A percentile compares a stretch with the other conserved stretches of the same genome.
phyloP scores from a whole-genome alignment of 2,888 invertebrate species.

The Spialia ferax region DNA sequence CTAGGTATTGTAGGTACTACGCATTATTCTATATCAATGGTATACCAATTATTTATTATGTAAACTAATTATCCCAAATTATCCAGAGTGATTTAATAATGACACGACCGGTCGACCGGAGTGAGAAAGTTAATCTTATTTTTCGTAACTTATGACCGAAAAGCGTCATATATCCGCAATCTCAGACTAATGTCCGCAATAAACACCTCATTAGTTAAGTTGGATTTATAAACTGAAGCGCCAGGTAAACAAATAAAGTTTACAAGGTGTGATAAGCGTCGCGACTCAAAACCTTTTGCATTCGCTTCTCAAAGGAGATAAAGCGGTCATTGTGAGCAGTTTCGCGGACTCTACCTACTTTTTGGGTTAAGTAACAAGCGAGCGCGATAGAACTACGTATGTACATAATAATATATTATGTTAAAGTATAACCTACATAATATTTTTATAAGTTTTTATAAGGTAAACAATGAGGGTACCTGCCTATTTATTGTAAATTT shows the following conservation, averaged over 20 bases:
- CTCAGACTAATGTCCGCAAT: slow-evolving; percentile 24
- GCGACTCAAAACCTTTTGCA: slow-evolving; percentile 16
- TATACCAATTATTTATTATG: too few relatives aligned
- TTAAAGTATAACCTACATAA: too few relatives aligned
- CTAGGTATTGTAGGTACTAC: too few relatives aligned
- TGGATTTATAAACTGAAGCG: slow-evolving; percentile 24
- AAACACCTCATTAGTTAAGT: slow-evolving; percentile 27
- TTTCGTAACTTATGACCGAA: slow-evolving; percentile 13
- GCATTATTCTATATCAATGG: too few relatives aligned
- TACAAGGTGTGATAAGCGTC: slow-evolving; percentile 22
- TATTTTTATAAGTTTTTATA: too few relatives aligned
- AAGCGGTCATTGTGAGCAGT: slow-evolving; percentile 27
- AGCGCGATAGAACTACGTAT: neutral
- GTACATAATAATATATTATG: too few relatives aligned
- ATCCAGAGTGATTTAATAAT: too few relatives aligned
- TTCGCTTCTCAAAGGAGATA: slow-evolving; percentile 13
- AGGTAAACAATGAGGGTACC: too few relatives aligned
- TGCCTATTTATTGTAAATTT: too few relatives aligned
- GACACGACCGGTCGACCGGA: too few relatives aligned
- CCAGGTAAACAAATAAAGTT: slow-evolving; percentile 31
- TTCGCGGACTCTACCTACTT: neutral
- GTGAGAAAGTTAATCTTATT: slow-evolving; percentile 5
- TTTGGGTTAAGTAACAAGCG: neutral
- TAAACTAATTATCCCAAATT: too few relatives aligned
- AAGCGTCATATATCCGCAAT: slow-evolving; percentile 13